These are phyloP conservation scores for Hetaerina titia DNA, from an alignment of 2,888 invertebrate species.

Conservation along the genomic window DNA sequence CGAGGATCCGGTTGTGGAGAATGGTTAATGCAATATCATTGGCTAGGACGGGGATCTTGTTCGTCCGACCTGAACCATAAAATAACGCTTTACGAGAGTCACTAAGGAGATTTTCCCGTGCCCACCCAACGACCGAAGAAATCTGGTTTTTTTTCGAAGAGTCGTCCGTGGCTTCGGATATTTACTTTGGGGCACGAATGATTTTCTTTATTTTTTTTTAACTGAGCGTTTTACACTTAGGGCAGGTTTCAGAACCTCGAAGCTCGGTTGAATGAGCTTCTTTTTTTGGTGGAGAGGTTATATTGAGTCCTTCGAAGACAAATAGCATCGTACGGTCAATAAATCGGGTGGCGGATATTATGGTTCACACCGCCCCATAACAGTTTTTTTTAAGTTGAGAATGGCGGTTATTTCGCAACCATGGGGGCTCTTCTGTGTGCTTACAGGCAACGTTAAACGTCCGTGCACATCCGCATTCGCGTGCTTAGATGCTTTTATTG, in stretches of 20 bases:
- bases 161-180: background rate
- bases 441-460: too few species aligned
- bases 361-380: too few species aligned
- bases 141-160: background rate
- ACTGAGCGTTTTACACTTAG: background rate
- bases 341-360: too few species aligned
- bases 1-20: background rate
- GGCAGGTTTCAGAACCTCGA: background rate
- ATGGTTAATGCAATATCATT: background rate
- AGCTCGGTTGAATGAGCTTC: background rate
- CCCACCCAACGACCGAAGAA: background rate
- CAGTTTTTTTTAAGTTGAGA: too few species aligned
- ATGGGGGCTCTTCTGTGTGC: too few species aligned
- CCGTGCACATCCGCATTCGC: too few species aligned
- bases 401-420: too few species aligned
- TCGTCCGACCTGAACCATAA: background rate
- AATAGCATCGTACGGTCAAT: too few species aligned
- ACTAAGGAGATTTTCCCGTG: background rate
- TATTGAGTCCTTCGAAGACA: too few species aligned
- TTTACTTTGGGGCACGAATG: background rate
- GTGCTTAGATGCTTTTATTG: too few species aligned
- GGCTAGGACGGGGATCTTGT: background rate
- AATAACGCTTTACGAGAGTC: background rate
- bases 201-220: background rate
- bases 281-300: too few species aligned